Conservation (phyloP, 2,113 vertebrate genomes). For the Laticauda colubrina region DNA sequence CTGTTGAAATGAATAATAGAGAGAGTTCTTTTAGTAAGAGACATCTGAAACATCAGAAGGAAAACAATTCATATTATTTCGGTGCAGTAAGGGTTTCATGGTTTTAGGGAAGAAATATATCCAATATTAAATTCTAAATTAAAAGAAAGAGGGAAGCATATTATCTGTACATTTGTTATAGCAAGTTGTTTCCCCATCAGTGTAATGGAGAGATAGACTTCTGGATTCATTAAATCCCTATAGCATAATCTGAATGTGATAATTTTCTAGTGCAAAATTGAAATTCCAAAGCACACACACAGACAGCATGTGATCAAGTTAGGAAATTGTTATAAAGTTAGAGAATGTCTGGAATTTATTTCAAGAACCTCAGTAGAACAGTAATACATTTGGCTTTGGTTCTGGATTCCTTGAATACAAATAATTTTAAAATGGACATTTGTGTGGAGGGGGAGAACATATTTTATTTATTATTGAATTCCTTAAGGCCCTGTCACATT, state of each 20-base stretch:
- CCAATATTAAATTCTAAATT: neutral
- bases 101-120: neutral
- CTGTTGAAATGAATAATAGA: neutral
- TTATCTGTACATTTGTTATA: neutral
- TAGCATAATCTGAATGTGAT: neutral
- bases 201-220: neutral
- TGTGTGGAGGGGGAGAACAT: neutral
- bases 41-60: neutral
- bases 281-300: neutral
- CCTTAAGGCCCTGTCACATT: neutral
- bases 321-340: conserved; percentile 39
- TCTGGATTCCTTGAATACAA: conserved; percentile 11
- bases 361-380: conserved; percentile 23
- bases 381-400: conserved; percentile 9
- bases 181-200: neutral
- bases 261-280: neutral
- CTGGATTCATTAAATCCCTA: neutral
- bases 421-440: neutral
- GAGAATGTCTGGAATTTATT: conserved; percentile 30
- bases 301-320: conserved; percentile 27
- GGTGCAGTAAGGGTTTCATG: neutral
- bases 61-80: neutral
- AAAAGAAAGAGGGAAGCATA: neutral
- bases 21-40: neutral
- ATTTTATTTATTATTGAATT: conserved; percentile 12